Percentiles rank a stretch among this genome's conserved stretches.
These are phyloP conservation scores for Otis tarda DNA, from an alignment of 2,113 vertebrate genomes.

Conservation along the genomic window DNA sequence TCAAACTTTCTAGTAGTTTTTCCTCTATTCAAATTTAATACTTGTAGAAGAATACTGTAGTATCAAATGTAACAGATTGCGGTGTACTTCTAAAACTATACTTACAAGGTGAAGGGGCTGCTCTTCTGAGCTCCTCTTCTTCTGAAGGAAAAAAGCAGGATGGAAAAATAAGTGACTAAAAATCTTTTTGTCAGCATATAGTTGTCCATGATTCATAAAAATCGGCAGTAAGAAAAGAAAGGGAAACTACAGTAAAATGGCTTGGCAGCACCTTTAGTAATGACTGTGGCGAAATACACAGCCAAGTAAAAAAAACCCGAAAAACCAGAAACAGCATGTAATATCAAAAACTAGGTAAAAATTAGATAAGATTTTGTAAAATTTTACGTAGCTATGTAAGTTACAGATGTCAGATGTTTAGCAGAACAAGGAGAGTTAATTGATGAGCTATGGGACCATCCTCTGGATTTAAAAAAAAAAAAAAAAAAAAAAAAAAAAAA, in stretches of 20 bases:
- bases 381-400: not conserved
- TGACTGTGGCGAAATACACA: not conserved
- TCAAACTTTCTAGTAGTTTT: not conserved
- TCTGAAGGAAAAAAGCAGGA: constrained; percentile 75
- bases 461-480: not conserved
- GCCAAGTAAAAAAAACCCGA: not conserved
- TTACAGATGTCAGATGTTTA: not conserved
- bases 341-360: not conserved
- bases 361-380: not conserved
- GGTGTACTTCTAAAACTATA: constrained; percentile 60
- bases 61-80: not conserved
- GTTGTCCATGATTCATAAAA: constrained; percentile 46
- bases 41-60: not conserved
- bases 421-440: not conserved
- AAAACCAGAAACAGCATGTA: not conserved
- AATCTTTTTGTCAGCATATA: constrained; percentile 27
- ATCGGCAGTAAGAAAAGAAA: constrained; percentile 39
- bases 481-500: not conserved
- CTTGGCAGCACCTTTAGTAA: constrained; percentile 17
- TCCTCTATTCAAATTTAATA: not conserved
- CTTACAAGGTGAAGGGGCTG: constrained; percentile 84
- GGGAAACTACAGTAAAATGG: constrained; percentile 2
- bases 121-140: constrained; percentile 83
- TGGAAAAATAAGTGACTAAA: constrained; percentile 67
- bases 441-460: not conserved